Evolutionary conservation across 2,888 invertebrate species (phyloP).

Genomic region (Endomychus coccineus): DNA sequence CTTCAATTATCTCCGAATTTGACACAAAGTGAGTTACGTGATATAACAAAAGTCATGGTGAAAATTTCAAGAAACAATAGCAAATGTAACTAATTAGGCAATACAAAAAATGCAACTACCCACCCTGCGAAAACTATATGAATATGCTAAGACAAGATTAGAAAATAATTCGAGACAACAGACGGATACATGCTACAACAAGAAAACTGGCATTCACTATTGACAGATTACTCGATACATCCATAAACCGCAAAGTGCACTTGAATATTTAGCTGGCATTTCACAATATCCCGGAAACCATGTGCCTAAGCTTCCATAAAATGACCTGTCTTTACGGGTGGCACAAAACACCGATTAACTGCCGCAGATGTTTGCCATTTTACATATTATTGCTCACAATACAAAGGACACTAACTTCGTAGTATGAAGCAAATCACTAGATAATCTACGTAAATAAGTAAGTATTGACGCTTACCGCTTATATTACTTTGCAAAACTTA

Average conservation of each 20-base stretch:
- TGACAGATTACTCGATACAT: slow-evolving; percentile 11
- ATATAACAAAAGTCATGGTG: slow-evolving; percentile 22
- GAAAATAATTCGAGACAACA: slow-evolving; percentile 24
- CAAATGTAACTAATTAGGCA: slow-evolving; percentile 1
- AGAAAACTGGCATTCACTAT: slow-evolving; percentile 17
- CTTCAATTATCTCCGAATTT: slow-evolving; percentile 4
- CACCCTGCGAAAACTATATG: slow-evolving; percentile 21
- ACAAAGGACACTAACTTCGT: slow-evolving; percentile 26
- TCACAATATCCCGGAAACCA: slow-evolving; percentile 46
- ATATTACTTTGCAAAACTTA: slow-evolving; percentile 52
- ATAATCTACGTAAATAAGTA: slow-evolving; percentile 29
- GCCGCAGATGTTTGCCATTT: slow-evolving; percentile 32
- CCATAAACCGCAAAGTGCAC: neutral
- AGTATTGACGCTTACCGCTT: slow-evolving; percentile 49
- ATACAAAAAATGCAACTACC: slow-evolving; percentile 8
- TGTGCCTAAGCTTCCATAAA: slow-evolving; percentile 45
- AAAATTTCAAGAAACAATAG: slow-evolving; percentile 5
- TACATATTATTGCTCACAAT: slow-evolving; percentile 22
- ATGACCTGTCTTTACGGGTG: slow-evolving; percentile 37
- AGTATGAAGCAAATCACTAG: slow-evolving; percentile 24
- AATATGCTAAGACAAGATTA: slow-evolving; percentile 27
- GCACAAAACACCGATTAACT: slow-evolving; percentile 33
- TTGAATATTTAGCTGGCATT: too few relatives aligned
- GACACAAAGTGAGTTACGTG: slow-evolving; percentile 13
- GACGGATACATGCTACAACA: slow-evolving; percentile 19